phyloP scores from a whole-genome alignment of 92 coral and sea anemone species.

The Galaxea fascicularis region DNA sequence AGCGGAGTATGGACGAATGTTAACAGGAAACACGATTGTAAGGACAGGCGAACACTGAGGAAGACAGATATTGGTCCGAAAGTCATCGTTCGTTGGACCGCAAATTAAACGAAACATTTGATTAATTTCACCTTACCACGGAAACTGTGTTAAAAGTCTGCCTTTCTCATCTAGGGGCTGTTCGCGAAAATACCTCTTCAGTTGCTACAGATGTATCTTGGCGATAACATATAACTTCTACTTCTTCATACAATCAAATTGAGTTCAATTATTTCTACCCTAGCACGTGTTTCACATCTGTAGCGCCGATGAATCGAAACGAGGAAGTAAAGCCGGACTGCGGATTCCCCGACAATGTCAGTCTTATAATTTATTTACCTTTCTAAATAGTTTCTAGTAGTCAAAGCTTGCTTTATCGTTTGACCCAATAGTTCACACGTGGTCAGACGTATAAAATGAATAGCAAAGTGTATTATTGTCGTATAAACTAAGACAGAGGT shows the following conservation, averaged over 20 bases:
- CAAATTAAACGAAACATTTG: neutral
- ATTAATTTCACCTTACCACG: conserved; percentile 12
- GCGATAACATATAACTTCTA: neutral
- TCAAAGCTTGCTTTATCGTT: neutral
- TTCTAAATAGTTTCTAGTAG: conserved; percentile 2
- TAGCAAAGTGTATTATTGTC: neutral
- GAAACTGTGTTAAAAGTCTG: neutral
- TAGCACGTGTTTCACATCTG: conserved; percentile 6
- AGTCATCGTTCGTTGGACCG: neutral
- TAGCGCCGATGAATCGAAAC: conserved; percentile 34
- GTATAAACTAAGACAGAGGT: neutral
- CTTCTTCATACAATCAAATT: neutral
- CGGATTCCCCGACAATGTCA: neutral
- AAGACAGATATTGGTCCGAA: neutral
- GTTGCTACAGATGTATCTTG: neutral
- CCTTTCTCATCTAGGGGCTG: neutral
- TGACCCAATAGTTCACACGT: neutral
- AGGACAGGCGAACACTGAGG: neutral
- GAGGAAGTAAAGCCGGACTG: conserved; percentile 9
- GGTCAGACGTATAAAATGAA: neutral
- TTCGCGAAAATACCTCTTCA: conserved; percentile 1
- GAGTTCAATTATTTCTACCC: neutral
- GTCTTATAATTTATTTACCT: conserved; percentile 2
- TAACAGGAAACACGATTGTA: neutral
- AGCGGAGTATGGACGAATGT: neutral